Conservation (phyloP, 2,888 invertebrate genomes). For the Zaprionus lineosus region DNA sequence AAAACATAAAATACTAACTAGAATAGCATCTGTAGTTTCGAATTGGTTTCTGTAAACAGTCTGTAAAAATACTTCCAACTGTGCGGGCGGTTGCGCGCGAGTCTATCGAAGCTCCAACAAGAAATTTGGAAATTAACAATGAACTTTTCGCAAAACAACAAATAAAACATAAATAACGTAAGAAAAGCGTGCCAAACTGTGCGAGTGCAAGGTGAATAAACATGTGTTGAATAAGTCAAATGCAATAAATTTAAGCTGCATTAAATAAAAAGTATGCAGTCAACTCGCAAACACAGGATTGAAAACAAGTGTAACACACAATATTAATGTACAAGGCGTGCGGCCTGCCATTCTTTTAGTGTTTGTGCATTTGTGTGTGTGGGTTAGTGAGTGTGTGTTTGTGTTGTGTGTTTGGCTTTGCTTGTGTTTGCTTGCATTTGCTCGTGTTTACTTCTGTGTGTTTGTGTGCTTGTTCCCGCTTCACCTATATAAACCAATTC, state of each 20-base stretch:
- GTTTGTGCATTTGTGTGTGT: constrained; percentile 15
- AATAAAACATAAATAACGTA: constrained; percentile 38
- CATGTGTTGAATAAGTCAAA: constrained; percentile 1
- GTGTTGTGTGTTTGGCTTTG: background rate
- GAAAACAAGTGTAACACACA: constrained; percentile 66
- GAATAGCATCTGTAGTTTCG: constrained; percentile 45
- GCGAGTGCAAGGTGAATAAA: constrained; percentile 51
- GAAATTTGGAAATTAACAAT: constrained; percentile 58
- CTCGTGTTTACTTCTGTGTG: constrained; percentile 12
- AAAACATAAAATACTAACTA: constrained; percentile 4
- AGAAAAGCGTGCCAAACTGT: constrained; percentile 37
- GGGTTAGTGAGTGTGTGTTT: constrained; percentile 18
- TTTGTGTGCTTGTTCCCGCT: constrained; percentile 36
- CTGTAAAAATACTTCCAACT: constrained; percentile 40
- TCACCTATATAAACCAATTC: constrained; percentile 63
- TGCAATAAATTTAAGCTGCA: constrained; percentile 6
- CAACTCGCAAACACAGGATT: constrained; percentile 42
- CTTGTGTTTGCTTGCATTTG: constrained; percentile 12
- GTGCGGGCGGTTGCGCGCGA: constrained; percentile 62
- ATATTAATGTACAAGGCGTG: constrained; percentile 52
- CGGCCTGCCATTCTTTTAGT: constrained; percentile 26
- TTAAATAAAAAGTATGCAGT: constrained; percentile 21
- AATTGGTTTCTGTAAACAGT: constrained; percentile 38
- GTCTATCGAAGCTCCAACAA: constrained; percentile 47
- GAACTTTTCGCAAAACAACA: constrained; percentile 57